These are phyloP conservation scores for Orthonychiurus folsomi DNA, from an alignment of 2,888 invertebrate species.

Conservation along the genomic window DNA sequence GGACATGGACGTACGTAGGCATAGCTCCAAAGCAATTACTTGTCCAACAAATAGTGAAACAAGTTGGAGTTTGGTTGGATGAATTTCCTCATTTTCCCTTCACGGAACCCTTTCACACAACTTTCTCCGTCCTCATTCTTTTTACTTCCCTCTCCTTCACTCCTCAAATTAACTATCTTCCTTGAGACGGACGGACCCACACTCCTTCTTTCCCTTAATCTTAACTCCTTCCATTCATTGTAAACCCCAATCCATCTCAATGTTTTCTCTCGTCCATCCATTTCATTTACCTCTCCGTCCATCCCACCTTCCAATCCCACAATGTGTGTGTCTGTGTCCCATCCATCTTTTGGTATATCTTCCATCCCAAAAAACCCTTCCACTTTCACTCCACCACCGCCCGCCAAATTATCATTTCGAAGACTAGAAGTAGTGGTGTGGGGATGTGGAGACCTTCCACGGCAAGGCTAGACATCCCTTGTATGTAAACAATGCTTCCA, in stretches of 20 bases:
- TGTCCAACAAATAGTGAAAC: slow-evolving; percentile 1
- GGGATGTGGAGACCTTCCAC: no score
- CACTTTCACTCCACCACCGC: no score
- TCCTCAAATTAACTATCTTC: neutral
- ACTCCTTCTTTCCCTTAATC: neutral
- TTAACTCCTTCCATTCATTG: slow-evolving; percentile 1
- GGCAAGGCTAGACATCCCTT: neutral
- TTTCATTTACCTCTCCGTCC: neutral
- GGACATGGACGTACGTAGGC: no score
- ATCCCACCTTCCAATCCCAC: neutral
- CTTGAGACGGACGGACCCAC: neutral
- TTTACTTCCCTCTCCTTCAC: no score
- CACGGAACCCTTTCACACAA: neutral
- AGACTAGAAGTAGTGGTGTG: no score
- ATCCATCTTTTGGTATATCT: no score
- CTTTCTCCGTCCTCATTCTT: slow-evolving; percentile 1
- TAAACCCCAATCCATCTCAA: neutral
- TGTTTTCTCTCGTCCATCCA: neutral
- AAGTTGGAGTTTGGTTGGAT: slow-evolving; percentile 1
- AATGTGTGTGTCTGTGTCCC: no score
- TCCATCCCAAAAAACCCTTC: no score
- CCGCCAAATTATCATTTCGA: neutral
- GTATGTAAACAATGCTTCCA: neutral
- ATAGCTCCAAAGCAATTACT: slow-evolving; percentile 1
- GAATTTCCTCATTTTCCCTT: neutral